Evolutionary conservation across 1,140 invertebrate species (phyloP).

Genomic region (Zophobas morio): DNA sequence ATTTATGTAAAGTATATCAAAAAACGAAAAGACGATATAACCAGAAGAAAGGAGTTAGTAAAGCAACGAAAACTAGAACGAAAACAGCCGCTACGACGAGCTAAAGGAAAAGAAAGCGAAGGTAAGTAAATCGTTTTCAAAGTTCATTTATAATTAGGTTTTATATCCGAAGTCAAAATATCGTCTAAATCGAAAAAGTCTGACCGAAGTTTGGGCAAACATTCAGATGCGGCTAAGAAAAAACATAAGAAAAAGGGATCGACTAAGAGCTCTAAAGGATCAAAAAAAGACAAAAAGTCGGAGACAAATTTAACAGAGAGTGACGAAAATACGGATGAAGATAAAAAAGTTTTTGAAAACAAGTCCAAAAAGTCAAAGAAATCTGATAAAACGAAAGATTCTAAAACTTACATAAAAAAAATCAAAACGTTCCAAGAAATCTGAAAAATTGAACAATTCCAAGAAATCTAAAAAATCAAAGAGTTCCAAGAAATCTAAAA

Average conservation of each 20-base stretch:
- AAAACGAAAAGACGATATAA: conserved; percentile 48
- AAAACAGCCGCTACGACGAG: neutral
- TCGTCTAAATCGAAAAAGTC: no score
- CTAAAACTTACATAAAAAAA: neutral
- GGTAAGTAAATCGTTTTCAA: neutral
- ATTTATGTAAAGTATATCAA: conserved; percentile 48
- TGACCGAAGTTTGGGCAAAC: neutral
- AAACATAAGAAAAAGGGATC: conserved; percentile 11
- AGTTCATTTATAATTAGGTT: no score
- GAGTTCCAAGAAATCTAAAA: neutral
- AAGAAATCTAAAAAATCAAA: neutral
- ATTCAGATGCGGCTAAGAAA: neutral
- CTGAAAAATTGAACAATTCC: conserved; percentile 10
- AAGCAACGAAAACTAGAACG: neutral
- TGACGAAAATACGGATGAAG: neutral
- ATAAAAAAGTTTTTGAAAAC: neutral
- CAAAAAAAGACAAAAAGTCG: neutral
- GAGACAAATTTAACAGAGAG: neutral
- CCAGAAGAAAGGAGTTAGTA: neutral
- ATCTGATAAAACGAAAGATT: no score
- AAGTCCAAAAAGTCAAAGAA: conserved; percentile 8
- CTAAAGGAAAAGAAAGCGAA: neutral
- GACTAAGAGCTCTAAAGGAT: conserved; percentile 16
- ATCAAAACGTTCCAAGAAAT: conserved; percentile 24
- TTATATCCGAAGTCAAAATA: no score